phyloP scores from a whole-genome alignment of 2,113 vertebrate genomes.

The Rhabdomys dilectus region DNA sequence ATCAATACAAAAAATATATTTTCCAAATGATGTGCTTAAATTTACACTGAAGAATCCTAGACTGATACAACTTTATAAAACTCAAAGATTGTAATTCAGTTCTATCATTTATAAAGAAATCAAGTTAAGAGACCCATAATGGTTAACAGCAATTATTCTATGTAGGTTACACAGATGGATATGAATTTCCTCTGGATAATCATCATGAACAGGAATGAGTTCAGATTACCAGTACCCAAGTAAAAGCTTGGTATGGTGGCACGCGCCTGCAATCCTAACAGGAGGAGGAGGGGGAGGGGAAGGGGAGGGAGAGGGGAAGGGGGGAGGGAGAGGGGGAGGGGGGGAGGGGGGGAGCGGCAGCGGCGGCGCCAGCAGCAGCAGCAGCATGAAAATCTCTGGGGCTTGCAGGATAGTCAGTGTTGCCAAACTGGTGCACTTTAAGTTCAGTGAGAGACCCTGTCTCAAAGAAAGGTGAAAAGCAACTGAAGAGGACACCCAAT shows the following conservation, averaged over 20 bases:
- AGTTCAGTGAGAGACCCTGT: background rate
- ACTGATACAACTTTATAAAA: background rate
- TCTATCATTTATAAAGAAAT: conserved; percentile 36
- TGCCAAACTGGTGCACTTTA: background rate
- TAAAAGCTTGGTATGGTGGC: background rate
- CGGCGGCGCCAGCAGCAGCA: too few species aligned
- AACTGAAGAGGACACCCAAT: background rate
- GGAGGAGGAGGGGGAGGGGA: background rate
- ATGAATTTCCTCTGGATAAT: conserved; percentile 23
- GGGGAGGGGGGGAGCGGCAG: too few species aligned
- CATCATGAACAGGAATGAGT: conserved; percentile 11
- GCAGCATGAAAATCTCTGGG: background rate
- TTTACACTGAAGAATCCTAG: background rate
- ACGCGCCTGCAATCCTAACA: background rate
- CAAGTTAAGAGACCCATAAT: conserved; percentile 21
- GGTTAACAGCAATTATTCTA: conserved; percentile 3
- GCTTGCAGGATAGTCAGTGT: background rate
- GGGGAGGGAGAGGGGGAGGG: too few species aligned
- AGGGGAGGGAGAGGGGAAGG: too few species aligned
- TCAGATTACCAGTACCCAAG: background rate
- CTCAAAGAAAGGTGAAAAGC: background rate
- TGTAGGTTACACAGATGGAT: background rate
- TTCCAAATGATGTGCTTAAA: background rate
- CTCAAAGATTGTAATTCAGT: background rate
- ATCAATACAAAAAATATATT: background rate